phyloP scores from a whole-genome alignment of 2,888 invertebrate species.

The Rhingia campestris region DNA sequence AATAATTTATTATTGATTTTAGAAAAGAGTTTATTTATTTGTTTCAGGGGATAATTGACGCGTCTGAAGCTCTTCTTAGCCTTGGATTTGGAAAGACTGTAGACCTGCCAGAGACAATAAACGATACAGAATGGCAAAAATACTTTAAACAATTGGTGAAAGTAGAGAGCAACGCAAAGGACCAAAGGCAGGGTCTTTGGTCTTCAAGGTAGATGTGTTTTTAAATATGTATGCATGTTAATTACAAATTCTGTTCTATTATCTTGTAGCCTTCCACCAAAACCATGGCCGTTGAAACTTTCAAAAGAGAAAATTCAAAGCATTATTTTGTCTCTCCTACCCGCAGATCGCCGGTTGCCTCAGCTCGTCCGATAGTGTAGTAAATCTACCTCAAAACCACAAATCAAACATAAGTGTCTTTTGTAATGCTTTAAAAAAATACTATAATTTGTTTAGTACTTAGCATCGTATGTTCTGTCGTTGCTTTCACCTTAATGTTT shows the following conservation, averaged over 20 bases:
- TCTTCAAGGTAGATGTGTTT: slow-evolving; percentile 56
- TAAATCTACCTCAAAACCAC: not conserved
- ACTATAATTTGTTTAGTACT: slow-evolving; percentile 10
- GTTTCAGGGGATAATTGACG: slow-evolving; percentile 77
- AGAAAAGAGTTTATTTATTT: not conserved
- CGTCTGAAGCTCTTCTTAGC: slow-evolving; percentile 80
- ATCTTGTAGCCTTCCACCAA: slow-evolving; percentile 73
- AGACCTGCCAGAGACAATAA: slow-evolving; percentile 57
- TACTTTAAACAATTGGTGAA: slow-evolving; percentile 80
- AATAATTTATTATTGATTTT: not conserved
- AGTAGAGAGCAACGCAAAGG: slow-evolving; percentile 76
- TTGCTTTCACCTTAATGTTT: no score
- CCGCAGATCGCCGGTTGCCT: slow-evolving; percentile 79
- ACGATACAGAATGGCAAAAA: slow-evolving; percentile 74
- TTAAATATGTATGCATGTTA: not conserved
- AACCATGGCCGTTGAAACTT: slow-evolving; percentile 71
- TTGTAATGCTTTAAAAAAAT: not conserved
- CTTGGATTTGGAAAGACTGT: slow-evolving; percentile 80
- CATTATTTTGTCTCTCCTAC: slow-evolving; percentile 72
- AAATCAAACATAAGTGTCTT: slow-evolving; percentile 1
- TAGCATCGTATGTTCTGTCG: not conserved
- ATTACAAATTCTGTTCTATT: slow-evolving; percentile 1
- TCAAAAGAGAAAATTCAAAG: slow-evolving; percentile 57
- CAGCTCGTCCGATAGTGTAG: slow-evolving; percentile 79
- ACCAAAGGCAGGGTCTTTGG: slow-evolving; percentile 74